phyloP scores from a whole-genome alignment of 2,113 vertebrate genomes.

The Abramis brama region DNA sequence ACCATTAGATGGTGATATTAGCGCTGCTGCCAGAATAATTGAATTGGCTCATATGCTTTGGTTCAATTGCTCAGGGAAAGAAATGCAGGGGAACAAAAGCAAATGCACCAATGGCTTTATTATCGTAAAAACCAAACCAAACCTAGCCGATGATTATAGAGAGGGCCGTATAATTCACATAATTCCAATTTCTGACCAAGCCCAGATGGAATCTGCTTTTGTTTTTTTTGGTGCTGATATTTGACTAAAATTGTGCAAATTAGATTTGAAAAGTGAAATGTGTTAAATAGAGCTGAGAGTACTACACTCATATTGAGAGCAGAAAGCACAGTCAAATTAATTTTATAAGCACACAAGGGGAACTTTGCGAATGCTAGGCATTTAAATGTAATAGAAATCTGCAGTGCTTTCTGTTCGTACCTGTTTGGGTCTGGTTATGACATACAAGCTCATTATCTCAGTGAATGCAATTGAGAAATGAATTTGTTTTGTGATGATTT shows the following conservation, averaged over 20 bases:
- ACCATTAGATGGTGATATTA: slow-evolving; percentile 73
- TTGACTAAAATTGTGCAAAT: background rate
- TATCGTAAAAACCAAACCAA: slow-evolving; percentile 51
- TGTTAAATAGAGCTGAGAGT: too few species aligned
- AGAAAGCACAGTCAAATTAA: background rate
- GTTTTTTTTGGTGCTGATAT: background rate
- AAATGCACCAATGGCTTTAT: slow-evolving; percentile 59
- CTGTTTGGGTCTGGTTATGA: slow-evolving; percentile 44
- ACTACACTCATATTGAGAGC: background rate
- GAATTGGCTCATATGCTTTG: slow-evolving; percentile 67
- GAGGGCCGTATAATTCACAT: slow-evolving; percentile 42
- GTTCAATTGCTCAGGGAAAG: slow-evolving; percentile 56
- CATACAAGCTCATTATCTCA: slow-evolving; percentile 68
- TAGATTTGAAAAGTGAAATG: background rate
- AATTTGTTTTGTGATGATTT: slow-evolving; percentile 70
- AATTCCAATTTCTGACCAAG: background rate
- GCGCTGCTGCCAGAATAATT: slow-evolving; percentile 68
- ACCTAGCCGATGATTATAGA: slow-evolving; percentile 32
- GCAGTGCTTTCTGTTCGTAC: background rate
- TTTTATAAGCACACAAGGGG: background rate
- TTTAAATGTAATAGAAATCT: background rate
- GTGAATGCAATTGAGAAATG: slow-evolving; percentile 65
- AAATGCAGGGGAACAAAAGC: slow-evolving; percentile 58
- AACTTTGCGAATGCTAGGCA: background rate
- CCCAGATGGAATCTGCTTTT: background rate